Evolutionary conservation across 2,888 invertebrate species (phyloP), one percentile per base, ranked within the genome.

Genomic region (Cataglyphis altisquamis): DNA sequence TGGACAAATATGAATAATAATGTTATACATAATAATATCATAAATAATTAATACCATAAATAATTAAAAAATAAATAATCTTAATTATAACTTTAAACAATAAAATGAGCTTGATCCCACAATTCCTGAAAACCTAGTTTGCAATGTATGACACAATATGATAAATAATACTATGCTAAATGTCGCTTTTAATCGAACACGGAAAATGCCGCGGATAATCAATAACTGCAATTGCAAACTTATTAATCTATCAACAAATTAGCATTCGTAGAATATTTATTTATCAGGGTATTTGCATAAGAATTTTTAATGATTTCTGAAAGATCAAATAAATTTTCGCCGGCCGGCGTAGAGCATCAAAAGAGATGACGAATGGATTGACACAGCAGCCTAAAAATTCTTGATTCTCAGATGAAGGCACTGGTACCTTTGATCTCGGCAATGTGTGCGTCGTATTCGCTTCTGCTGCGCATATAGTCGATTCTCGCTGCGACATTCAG

Each of bases 381-480:
- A 29, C 29, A 29, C 29, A 21, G 39, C 52, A 29, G 18, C 41
- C 21, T 29, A 41, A 18, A 21, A 18, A 36, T 45, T 57, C 41
- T 15, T 25, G 15, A 63, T 4, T 64, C 10, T 67, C 41, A 6
- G 60, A 12, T 25, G 39, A 60, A 70, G 41, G 15, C 45, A 68
- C 0, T 29, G 60, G 68, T 96, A 98, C 98, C 98, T 97, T 97
- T 96, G 94, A 97, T 97, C 95, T 97, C 97, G 91, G 97, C 97
- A 94, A 98, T 98, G 95, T 98, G 98, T 81, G 97, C 97, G 95
- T 98, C 98, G 95, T 97, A 98, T 95, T 98, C 97, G 92, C 97
- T 97, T 94, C 97, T 97, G 95, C 97, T 97, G 94, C 97, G 96
- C 88, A 97, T 96, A 92, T 96, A 97, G 90, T 97, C 97, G 95